phyloP scores from a whole-genome alignment of 2,888 invertebrate species.

The Choreutis nemorana region DNA sequence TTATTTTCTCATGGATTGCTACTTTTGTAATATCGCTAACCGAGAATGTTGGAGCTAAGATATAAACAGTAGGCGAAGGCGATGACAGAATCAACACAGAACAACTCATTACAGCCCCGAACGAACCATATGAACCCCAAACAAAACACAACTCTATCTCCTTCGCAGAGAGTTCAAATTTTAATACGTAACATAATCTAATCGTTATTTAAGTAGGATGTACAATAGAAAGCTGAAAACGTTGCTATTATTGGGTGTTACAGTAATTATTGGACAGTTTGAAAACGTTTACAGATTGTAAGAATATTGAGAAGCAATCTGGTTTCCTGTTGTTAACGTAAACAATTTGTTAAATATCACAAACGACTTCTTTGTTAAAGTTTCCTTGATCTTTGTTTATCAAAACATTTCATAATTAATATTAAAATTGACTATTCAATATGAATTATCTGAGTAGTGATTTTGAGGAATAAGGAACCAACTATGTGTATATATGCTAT shows the following conservation, averaged over 20 bases:
- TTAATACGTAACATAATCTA: conserved; percentile 16
- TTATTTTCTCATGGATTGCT: too few species aligned
- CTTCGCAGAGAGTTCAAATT: too few species aligned
- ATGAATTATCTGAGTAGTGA: too few species aligned
- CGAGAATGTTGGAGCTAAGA: conserved; percentile 27
- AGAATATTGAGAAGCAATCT: conserved; percentile 57
- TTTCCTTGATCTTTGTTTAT: conserved; percentile 5
- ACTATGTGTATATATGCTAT: too few species aligned
- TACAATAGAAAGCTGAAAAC: conserved; percentile 53
- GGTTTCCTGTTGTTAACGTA: conserved; percentile 59
- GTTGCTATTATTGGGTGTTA: conserved; percentile 62
- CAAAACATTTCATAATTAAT: too few species aligned
- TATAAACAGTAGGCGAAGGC: conserved; percentile 40
- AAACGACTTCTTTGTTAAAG: too few species aligned
- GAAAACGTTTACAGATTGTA: conserved; percentile 61
- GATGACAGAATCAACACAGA: conserved; percentile 52
- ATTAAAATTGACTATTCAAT: too few species aligned
- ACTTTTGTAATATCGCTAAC: conserved; percentile 32
- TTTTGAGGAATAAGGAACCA: too few species aligned
- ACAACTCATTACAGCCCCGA: conserved; percentile 48
- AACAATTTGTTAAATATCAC: too few species aligned
- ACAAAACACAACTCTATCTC: conserved; percentile 22
- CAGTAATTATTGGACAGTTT: conserved; percentile 63
- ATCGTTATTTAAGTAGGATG: conserved; percentile 29
- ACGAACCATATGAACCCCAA: conserved; percentile 31